phyloP scores from a whole-genome alignment of 2,113 vertebrate species.

The Austrofundulus limnaeus region DNA sequence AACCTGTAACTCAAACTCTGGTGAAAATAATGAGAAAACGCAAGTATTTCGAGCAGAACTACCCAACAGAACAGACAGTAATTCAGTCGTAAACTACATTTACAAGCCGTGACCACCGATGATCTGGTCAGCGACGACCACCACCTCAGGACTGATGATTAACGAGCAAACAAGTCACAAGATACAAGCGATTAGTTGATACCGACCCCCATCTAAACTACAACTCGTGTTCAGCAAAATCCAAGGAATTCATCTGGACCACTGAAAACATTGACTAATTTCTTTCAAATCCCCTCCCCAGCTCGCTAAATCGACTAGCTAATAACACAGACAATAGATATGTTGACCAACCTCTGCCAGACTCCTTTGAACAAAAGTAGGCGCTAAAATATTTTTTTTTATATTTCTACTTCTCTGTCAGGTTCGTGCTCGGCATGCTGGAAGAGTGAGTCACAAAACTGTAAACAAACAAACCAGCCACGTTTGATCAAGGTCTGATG shows the following conservation, averaged over 20 bases:
- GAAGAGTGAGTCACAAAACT: not conserved
- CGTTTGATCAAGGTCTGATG: conserved; percentile 36
- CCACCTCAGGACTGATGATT: conserved; percentile 24
- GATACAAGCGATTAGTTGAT: conserved; percentile 20
- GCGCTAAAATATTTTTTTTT: conserved; percentile 35
- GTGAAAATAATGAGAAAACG: not conserved
- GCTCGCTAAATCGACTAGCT: conserved; percentile 51
- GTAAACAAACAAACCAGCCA: conserved; percentile 15
- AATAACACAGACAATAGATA: conserved; percentile 65
- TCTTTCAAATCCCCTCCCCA: not conserved
- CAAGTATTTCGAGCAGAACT: not conserved
- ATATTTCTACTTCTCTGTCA: conserved; percentile 16
- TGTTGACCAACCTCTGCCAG: conserved; percentile 69
- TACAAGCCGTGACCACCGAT: conserved; percentile 35
- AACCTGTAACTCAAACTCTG: conserved; percentile 31
- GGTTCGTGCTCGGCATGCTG: conserved; percentile 5
- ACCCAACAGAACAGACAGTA: not conserved
- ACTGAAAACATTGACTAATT: not conserved
- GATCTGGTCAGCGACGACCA: conserved; percentile 48
- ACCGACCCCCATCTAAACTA: conserved; percentile 1
- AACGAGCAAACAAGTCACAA: conserved; percentile 47
- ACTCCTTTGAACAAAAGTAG: conserved; percentile 55
- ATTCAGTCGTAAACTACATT: conserved; percentile 26
- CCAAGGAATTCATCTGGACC: too few species aligned
- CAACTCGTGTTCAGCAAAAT: conserved; percentile 4